Base-by-base conservation (phyloP, 2,113 vertebrate species). In the Odontophorus gujanensis region DNA sequence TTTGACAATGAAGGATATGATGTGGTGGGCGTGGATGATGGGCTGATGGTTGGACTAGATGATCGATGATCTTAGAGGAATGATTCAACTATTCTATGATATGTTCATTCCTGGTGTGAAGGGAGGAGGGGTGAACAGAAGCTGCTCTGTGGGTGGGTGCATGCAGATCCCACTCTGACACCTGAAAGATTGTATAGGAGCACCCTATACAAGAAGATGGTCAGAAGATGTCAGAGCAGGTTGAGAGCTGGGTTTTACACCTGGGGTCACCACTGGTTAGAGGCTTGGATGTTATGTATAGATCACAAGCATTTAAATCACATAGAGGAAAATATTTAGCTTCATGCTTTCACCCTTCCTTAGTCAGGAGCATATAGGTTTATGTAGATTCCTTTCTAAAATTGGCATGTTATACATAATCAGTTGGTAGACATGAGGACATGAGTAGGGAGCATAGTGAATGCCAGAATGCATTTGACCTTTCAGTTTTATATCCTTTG, bases 401-500 rank as follows among this genome's bases (percentile, higher is more conserved):
- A 73, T 0, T 58, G 20, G 4, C 34, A 7, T 7, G 0, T 78
- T 47, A 8, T 8, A 7, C 61, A 6, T n/a, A 42, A 12, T 21
- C 24, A 71, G 50, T 71, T 42, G 34, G 62, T 51, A 72, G 84
- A 65, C 43, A 18, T 4, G 18, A 89, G 17, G 51, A 53, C 14
- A 26, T 28, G 51, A 53, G 51, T 8, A 21, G n/a, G 36, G 78
- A 87, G 21, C 22, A 34, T 4, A 63, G 25, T 12, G 58, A 86
- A 74, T 43, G 21, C 34, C 71, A 81, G 50, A 77, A 81, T 16
- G 14, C 5, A 10, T 86, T 61, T 67, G 58, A 83, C 47, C 32
- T 83, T 81, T 69, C 20, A 9, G 72, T 84, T 81, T 45, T 45
- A 67, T 72, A 81, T 67, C 43, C 8, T 90, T 82, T 55, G 34